Evolutionary conservation across 2,888 invertebrate species (phyloP), one percentile per base, ranked within the genome.

Genomic region (Caenorhabditis sinica): DNA sequence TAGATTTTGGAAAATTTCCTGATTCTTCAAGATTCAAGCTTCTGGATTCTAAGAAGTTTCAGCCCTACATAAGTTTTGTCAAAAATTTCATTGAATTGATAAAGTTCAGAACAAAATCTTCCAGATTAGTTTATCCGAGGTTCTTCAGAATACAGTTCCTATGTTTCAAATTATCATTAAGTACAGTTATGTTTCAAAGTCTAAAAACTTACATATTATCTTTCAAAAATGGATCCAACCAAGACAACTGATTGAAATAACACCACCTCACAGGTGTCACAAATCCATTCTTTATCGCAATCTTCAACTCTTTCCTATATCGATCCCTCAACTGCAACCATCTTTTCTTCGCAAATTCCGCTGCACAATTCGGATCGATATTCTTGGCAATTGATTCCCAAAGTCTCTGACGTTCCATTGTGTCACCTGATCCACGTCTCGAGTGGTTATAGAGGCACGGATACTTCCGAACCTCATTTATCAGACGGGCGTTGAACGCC

Each of bases 371-470:
- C 49, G 86, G 84, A 74, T 91, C 92, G 56, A 92, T 91, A 9
- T 87, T 77, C 9, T 75, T 74, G n/a, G 91, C 91, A 20, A 92
- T 92, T n/a, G 80, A 79, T 40, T 92, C 90, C 92, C 92, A 92
- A 15, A 92, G 89, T 40, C 87, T 71, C 56, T 89, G 90, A 25
- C 92, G 63, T 75, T 92, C 91, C 36, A 74, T 85, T 11, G 88
- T 84, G 60, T 91, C 91, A 36, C 89, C 89, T 61, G 84, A 87
- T 33, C 86, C 86, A n/a, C 90, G 85, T 69, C 89, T 86, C 5
- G 90, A 87, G 69, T 92, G 92, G 73, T 92, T 91, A 83, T 92
- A 92, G n/a, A 92, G 86, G 43, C 90, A 90, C 9, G 92, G 92
- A 79, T 90, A 87, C 20, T 89, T 88, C 40, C 87, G 87, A 49